These are phyloP conservation scores for Nesogale talazaci DNA, from an alignment of 2,113 vertebrate genomes.

Conservation along the genomic window DNA sequence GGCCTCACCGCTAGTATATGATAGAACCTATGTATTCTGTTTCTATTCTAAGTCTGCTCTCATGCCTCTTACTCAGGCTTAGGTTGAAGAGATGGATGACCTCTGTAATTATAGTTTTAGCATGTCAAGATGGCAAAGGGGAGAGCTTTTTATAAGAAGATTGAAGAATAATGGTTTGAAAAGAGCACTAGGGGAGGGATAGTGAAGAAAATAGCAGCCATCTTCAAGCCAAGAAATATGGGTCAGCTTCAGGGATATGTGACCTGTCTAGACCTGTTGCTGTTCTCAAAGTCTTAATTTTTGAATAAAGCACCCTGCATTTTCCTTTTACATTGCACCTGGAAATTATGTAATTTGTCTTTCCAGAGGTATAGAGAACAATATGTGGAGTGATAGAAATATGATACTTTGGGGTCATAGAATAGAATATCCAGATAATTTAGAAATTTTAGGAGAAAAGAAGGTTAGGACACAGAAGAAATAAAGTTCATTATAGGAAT, in stretches of 20 bases:
- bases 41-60: not conserved
- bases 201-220: not conserved
- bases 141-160: slow-evolving; percentile 27
- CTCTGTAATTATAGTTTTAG: slow-evolving; percentile 26
- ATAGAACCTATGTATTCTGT: too few relatives aligned
- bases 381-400: not conserved
- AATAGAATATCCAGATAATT: slow-evolving; percentile 24
- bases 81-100: slow-evolving; percentile 21
- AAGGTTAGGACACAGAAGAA: not conserved
- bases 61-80: slow-evolving; percentile 40
- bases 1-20: too few relatives aligned
- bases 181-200: not conserved
- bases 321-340: slow-evolving; percentile 39
- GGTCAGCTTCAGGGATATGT: not conserved
- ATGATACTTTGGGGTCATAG: not conserved
- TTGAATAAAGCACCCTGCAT: not conserved
- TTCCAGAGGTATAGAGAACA: not conserved
- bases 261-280: not conserved
- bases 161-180: slow-evolving; percentile 20
- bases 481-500: not conserved
- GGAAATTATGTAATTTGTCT: not conserved
- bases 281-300: slow-evolving; percentile 9
- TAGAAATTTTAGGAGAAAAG: slow-evolving; percentile 2
- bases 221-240: not conserved
- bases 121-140: slow-evolving; percentile 4